Conservation (phyloP, 1,140 invertebrate species). For the Spodoptera litura region DNA sequence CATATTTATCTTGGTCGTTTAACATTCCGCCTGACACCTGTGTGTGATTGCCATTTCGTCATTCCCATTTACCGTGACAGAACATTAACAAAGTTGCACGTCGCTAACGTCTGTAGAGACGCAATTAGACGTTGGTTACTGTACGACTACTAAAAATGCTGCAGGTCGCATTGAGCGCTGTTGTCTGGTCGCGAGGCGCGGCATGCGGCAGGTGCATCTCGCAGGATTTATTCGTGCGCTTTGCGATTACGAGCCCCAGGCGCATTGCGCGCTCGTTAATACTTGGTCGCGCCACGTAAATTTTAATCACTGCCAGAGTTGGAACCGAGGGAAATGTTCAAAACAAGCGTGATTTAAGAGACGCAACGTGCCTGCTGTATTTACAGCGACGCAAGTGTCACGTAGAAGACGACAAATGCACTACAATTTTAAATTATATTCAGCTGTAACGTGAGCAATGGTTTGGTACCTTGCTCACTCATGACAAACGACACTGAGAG, state of each 20-base stretch:
- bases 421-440: constrained; percentile 11
- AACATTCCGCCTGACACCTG: constrained; percentile 81
- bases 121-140: constrained; percentile 43
- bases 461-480: not conserved
- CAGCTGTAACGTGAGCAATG: not conserved
- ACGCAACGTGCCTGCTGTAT: constrained; percentile 68
- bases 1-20: constrained; percentile 79
- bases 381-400: constrained; percentile 55
- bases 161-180: constrained; percentile 51
- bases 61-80: constrained; percentile 54
- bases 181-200: constrained; percentile 53
- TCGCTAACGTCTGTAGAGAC: constrained; percentile 15
- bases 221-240: constrained; percentile 82
- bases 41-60: constrained; percentile 70
- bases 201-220: constrained; percentile 76
- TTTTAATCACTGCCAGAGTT: constrained; percentile 85
- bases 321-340: constrained; percentile 77
- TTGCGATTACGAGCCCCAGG: constrained; percentile 70
- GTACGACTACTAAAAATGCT: constrained; percentile 57
- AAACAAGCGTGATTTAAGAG: constrained; percentile 81
- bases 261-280: constrained; percentile 80
- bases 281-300: constrained; percentile 83
- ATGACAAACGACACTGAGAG: constrained; percentile 1
- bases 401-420: constrained; percentile 34
- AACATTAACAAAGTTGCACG: constrained; percentile 33